Evolutionary conservation across 2,797 vertebrate species (phyloP).

Genomic region (Anguilla pacifica): DNA sequence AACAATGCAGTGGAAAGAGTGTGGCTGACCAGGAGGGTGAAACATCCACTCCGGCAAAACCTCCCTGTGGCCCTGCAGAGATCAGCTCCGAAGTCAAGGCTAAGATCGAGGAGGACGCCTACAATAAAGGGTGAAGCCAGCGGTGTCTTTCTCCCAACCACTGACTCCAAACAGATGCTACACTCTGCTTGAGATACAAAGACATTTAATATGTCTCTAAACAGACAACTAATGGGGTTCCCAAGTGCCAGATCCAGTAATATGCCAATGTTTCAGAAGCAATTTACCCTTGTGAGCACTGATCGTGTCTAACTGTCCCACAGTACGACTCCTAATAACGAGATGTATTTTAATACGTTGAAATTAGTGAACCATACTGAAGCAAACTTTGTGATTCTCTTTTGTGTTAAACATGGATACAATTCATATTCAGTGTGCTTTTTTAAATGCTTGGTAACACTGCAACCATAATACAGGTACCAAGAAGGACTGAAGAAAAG

Average conservation of each 20-base stretch:
- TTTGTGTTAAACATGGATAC: background rate
- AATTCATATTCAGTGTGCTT: background rate
- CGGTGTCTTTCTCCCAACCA: conserved; percentile 32
- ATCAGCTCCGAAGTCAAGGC: conserved; percentile 84
- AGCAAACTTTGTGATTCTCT: background rate
- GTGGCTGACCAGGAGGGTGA: conserved; percentile 80
- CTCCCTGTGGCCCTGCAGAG: conserved; percentile 77
- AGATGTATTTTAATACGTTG: background rate
- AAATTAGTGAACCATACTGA: background rate
- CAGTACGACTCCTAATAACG: background rate
- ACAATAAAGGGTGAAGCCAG: conserved; percentile 84
- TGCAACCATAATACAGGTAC: conserved; percentile 57
- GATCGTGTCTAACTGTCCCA: background rate
- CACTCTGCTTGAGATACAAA: background rate
- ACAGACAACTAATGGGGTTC: background rate
- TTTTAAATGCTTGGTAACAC: background rate
- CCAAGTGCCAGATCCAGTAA: background rate
- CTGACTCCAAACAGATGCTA: background rate
- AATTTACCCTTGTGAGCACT: background rate
- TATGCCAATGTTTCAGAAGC: background rate
- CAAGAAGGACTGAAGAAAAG: conserved; percentile 74
- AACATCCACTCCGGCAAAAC: conserved; percentile 59
- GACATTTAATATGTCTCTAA: background rate
- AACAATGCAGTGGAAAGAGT: conserved; percentile 85
- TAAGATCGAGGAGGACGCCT: conserved; percentile 91